Evolutionary conservation across 1,140 invertebrate species (phyloP), one percentile per base, ranked within the genome.

Genomic region (Lepidotrigona ventralis): DNA sequence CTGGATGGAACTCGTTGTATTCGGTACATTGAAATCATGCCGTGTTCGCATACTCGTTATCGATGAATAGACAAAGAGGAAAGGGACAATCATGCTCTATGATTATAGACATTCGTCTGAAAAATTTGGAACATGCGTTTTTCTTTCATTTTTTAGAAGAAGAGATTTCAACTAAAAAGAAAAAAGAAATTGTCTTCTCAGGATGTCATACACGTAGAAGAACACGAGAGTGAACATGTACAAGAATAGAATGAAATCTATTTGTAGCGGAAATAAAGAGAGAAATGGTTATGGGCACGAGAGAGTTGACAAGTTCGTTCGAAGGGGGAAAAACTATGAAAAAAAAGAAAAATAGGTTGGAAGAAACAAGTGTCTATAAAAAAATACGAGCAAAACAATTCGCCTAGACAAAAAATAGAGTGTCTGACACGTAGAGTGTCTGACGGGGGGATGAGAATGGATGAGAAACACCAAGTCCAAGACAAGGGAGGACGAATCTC

Each of bases 41-140:
- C 39, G 39, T 46, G 39, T 46, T 46, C 6, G 39, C 39, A 8
- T 46, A 46, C 39, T 46, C 8, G 11, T 46, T 46, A 46, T 46
- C 39, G 39, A 46, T 6, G n/a, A 60, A 23, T 60, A n/a, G n/a
- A 60, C n/a, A 58, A 3, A 3, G 17, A 39, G 11, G 14, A 33
- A 29, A 64, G 21, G 60, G 33, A 6, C 26, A 2, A 86, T 19
- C 26, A 77, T 77, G 79, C 71, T 63, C 63, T 64, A 75, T 21
- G 60, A n/a, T n/a, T 46, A 4, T 54, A 63, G 68, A 51, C 23
- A 6, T 29, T 72, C 26, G 9, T 46, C 14, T 33, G 4, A 1
- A 46, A 53, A 58, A 56, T 1, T 69, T 46, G 2, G 15, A 21
- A 26, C 68, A 60, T 71, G 68, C 39, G 15, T 5, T 46, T 39